Evolutionary conservation across 2,888 invertebrate genomes (phyloP), one percentile per base, ranked within the genome.

Genomic region (Caenorhabditis plicata): DNA sequence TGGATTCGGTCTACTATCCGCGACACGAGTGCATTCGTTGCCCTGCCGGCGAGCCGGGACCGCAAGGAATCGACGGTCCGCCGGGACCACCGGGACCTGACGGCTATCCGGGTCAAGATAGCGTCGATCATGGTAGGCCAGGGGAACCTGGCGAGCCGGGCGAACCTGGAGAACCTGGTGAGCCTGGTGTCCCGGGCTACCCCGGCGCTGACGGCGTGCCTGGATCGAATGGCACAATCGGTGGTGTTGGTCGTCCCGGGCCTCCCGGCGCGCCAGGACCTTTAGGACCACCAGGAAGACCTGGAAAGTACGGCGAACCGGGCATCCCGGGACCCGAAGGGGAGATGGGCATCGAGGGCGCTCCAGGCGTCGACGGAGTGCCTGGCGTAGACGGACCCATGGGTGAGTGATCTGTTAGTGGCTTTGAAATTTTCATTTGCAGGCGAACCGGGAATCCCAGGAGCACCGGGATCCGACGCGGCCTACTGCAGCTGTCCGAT

Each of bases 401-500:
- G 32, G 48, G 50, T 42, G 17, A 11, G 41, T n/a, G n/a, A 20
- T 19, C 5, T 5, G 17, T 15, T 20, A 36, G n/a, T 29, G 29
- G n/a, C 22, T 27, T 3, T 15, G 1, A 19, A 23, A 9, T 20
- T 44, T 45, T 40, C 45, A 52, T n/a, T n/a, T n/a, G n/a, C n/a
- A n/a, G 55, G 57, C 32, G 43, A 50, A 15, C 43, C 47, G 25
- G 58, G 58, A 29, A 47, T 48, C 25, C 41, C 44, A 22, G 58
- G 58, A 42, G n/a, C 45, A 4, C 58, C 58, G 22, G 58, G 58
- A 27, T 49, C 58, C 4, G 60, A 60, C 36, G 60, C 54, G n/a
- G 60, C 60, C 4, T 60, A 60, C 38, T 60, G 60, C 15, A 44
- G 49, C 19, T 60, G 60, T 40, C 60, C 60, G 25, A 46, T 47